Base-by-base conservation (phyloP, 1,140 invertebrate genomes). In the Drosophila nasuta region DNA sequence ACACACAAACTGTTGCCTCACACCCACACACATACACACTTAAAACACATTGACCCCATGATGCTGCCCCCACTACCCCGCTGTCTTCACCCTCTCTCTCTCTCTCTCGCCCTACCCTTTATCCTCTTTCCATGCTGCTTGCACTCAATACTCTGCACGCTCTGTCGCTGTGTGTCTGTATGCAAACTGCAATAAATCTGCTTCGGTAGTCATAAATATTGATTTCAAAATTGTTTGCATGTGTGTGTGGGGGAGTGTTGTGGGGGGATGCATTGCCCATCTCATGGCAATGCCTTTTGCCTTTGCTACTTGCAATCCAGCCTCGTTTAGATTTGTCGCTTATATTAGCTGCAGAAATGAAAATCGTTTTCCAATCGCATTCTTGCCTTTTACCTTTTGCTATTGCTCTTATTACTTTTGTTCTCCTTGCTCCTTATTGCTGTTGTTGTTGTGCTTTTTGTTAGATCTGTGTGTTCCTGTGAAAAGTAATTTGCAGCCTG, bases 271-370 rank as follows among this genome's bases (percentile, higher is more conserved):
- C n/a, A 45, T 33, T 56, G 13, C 65, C 65, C 54, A 63, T 54
- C 68, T 35, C 77, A 58, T 46, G 20, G 3, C 20, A 17, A 8
- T 57, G 54, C 33, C 54, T 57, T 57, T 35, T 28, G 56, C 54
- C 25, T 25, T 35, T 28, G 56, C 41, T 58, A 33, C 20, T 20
- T 15, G 43, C 43, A 60, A 59, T 66, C 33, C 48, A 65, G 54
- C 56, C 70, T 72, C 51, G 75, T 75, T 75, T 88, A 85, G 85
- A 89, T 89, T 90, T 89, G 85, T 89, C 85, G 85, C 81, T 89
- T 83, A 81, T 89, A 89, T 89, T 89, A 89, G 85, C 85, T 89
- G 85, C 85, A 85, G 85, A 89, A 89, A 89, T 89, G 85, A 89
- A 89, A 89, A 89, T 89, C 85, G 85, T 85, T 89, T 89, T 89